Conservation (phyloP, 37 sponge, comb jelly and placozoan genomes). For the Bolinopsis microptera region DNA sequence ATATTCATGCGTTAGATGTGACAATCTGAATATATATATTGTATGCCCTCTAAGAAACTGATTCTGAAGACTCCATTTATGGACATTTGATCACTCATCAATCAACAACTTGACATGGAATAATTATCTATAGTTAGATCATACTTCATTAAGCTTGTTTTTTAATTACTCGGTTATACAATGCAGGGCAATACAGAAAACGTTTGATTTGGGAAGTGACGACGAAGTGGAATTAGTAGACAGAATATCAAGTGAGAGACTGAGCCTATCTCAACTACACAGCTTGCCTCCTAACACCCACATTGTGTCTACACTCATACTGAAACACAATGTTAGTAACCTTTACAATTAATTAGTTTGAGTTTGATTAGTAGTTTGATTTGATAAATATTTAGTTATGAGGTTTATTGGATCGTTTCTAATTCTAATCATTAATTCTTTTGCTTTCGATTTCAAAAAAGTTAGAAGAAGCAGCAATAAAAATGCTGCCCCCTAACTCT, state of each 20-base stretch:
- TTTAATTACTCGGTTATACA: background rate
- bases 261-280: background rate
- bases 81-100: too few relatives aligned
- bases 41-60: too few relatives aligned
- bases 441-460: too few relatives aligned
- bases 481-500: too few relatives aligned
- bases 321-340: conserved; percentile 42
- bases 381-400: background rate
- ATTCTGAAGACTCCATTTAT: too few relatives aligned
- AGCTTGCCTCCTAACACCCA: conserved; percentile 38
- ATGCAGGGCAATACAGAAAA: conserved; percentile 53
- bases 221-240: conserved; percentile 53
- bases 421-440: too few relatives aligned
- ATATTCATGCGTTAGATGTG: background rate
- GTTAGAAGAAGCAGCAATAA: too few relatives aligned
- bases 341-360: background rate
- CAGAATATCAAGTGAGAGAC: background rate
- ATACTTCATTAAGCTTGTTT: too few relatives aligned
- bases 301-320: conserved; percentile 24
- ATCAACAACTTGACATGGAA: too few relatives aligned
- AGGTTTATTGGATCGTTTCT: background rate
- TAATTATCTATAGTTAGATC: too few relatives aligned
- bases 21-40: too few relatives aligned
- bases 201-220: conserved; percentile 51
- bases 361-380: background rate